Percentiles rank a stretch among this genome's conserved stretches.
phyloP scores from a whole-genome alignment of 1,140 invertebrate species.

The Agrypnia vestita region DNA sequence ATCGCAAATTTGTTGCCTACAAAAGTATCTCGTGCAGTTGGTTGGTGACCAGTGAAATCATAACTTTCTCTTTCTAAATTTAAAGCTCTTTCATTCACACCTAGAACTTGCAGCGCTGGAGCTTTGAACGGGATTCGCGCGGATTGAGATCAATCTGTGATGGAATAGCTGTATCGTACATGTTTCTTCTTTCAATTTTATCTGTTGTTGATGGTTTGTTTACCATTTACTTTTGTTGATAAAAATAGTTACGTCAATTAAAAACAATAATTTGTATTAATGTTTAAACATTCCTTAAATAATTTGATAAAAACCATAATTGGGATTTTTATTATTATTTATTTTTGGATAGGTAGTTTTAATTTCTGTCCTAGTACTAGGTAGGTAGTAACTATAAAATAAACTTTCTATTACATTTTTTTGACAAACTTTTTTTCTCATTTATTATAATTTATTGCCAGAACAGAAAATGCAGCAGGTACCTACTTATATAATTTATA shows the following conservation, averaged over 20 bases:
- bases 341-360: no score
- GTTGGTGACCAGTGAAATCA: background rate
- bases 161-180: conserved; percentile 20
- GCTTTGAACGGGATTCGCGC: conserved; percentile 12
- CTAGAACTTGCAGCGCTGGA: background rate
- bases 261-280: background rate
- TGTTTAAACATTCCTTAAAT: background rate
- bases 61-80: background rate
- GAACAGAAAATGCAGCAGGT: no score
- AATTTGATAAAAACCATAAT: background rate
- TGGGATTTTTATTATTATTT: background rate
- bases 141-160: conserved; percentile 37
- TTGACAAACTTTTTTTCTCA: no score
- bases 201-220: no score
- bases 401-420: no score
- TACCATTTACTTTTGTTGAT: no score
- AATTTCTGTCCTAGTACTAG: no score
- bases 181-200: background rate
- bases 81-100: background rate
- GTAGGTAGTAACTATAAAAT: no score
- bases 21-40: background rate
- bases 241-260: background rate
- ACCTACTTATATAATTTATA: no score
- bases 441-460: no score
- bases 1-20: no score